Base-by-base conservation (phyloP, 2,113 vertebrate species). In the Notothenia coriiceps region DNA sequence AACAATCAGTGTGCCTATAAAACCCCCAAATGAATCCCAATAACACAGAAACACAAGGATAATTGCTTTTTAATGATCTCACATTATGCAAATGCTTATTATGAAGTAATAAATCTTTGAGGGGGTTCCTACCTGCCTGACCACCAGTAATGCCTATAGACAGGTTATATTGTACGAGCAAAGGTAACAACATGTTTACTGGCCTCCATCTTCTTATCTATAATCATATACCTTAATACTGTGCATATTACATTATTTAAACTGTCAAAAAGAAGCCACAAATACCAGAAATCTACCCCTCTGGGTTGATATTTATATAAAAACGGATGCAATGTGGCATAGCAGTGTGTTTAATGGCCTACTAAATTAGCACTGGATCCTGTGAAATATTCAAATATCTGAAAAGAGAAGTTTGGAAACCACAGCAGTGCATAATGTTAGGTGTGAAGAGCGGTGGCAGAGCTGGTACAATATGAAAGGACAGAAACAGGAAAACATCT, bases 21-120 rank as follows among this genome's bases (percentile, higher is more conserved):
- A 80, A 76, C 79, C 66, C 72, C 83, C 43, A 83, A 87, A 89
- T 92, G 50, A 90, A 78, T 86, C 70, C 73, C 78, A 85, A 83
- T 80, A 79, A 88, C 76, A 82, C 74, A 85, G 82, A 89, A 85
- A 91, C 82, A 84, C 68, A 73, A 83, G 82, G 89, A 93, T 96
- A 96, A 98, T 97, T 96, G 95, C 90, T 95, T 97, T 96, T 96
- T 97, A 97, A 98, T 96, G 96, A 96, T 94, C 94, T 92, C 86
- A 88, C 95, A 97, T 97, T 97, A 96, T 96, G 97, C 94, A 96
- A 96, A 98, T 97, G 91, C 84, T 92, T 94, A 95, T 95, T 92
- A 94, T 88, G 76, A 89, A 94, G 94, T 95, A 93, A 96, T 95
- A 92, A 95, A 95, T 96, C 90, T 91, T 91, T 74, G 74, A 75